A percentile compares a stretch with the other conserved stretches of the same genome.
Evolutionary conservation across 2,888 invertebrate genomes (phyloP).

Genomic region (Heteropelma amictum): DNA sequence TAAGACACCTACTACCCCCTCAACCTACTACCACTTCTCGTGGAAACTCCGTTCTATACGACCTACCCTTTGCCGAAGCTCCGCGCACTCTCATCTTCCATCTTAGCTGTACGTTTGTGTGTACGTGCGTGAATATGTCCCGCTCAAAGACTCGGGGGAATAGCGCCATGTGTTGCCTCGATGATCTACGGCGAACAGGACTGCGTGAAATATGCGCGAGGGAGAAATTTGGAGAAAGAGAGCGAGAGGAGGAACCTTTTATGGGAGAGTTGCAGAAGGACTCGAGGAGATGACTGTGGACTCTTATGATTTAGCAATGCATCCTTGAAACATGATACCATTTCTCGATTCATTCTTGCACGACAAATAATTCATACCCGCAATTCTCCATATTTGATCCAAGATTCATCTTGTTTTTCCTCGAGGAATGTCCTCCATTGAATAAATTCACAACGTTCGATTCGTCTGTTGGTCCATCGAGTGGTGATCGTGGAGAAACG

Average conservation of each 20-base stretch:
- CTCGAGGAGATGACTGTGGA: background rate
- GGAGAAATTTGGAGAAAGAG: constrained; percentile 34
- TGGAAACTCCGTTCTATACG: constrained; percentile 58
- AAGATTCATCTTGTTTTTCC: background rate
- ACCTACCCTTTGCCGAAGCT: constrained; percentile 48
- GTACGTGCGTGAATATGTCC: background rate
- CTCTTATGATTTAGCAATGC: constrained; percentile 2
- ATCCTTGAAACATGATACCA: background rate
- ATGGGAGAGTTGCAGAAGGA: constrained; percentile 1
- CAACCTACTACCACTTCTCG: constrained; percentile 56
- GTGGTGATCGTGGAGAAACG: no score
- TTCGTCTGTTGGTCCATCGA: no score
- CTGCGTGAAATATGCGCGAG: constrained; percentile 64
- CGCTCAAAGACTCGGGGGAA: constrained; percentile 57
- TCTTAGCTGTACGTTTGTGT: constrained; percentile 21
- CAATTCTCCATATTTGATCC: background rate
- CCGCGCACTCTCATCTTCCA: constrained; percentile 33
- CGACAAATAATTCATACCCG: background rate
- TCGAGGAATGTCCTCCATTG: background rate
- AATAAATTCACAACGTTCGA: background rate
- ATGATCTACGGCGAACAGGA: constrained; percentile 70
- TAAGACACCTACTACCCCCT: constrained; percentile 61
- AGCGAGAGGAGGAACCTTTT: constrained; percentile 5
- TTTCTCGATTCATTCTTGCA: background rate
- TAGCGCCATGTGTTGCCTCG: constrained; percentile 70